Evolutionary conservation across 2,888 invertebrate genomes (phyloP).

Genomic region (Nineta flava): DNA sequence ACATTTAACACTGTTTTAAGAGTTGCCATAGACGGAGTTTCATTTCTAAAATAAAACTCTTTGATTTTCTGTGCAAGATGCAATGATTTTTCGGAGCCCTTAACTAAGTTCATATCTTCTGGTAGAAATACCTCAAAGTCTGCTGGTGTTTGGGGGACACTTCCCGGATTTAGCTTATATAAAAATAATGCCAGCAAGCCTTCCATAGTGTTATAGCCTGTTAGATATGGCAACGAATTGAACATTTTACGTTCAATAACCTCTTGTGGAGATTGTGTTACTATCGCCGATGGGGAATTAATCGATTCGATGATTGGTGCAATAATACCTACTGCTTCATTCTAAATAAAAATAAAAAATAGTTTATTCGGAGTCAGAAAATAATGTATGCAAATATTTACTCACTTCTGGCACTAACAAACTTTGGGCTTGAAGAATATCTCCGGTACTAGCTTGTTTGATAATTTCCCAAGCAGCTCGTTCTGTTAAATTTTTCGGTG

Average conservation of each 20-base stretch:
- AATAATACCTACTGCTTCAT: neutral
- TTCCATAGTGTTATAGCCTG: constrained; percentile 2
- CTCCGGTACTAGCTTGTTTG: too few species aligned
- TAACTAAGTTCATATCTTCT: neutral
- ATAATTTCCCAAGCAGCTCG: neutral
- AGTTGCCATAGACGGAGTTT: neutral
- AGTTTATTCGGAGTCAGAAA: neutral
- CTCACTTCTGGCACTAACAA: too few species aligned
- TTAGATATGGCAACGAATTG: neutral
- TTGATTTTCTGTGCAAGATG: neutral
- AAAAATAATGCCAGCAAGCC: neutral
- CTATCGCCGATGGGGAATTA: neutral
- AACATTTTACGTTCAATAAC: neutral
- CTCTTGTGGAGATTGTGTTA: neutral
- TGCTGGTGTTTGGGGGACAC: neutral
- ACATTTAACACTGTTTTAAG: neutral
- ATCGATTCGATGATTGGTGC: neutral
- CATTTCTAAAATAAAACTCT: constrained; percentile 4
- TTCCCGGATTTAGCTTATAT: neutral
- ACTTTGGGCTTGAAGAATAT: too few species aligned
- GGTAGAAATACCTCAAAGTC: constrained; percentile 1
- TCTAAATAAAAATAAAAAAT: neutral
- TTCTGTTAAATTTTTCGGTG: neutral
- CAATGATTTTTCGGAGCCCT: neutral
- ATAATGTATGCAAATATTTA: neutral